Evolutionary conservation across 2,797 vertebrate genomes (phyloP), one percentile per base, ranked within the genome.

Genomic region (Smutsia temminckii): DNA sequence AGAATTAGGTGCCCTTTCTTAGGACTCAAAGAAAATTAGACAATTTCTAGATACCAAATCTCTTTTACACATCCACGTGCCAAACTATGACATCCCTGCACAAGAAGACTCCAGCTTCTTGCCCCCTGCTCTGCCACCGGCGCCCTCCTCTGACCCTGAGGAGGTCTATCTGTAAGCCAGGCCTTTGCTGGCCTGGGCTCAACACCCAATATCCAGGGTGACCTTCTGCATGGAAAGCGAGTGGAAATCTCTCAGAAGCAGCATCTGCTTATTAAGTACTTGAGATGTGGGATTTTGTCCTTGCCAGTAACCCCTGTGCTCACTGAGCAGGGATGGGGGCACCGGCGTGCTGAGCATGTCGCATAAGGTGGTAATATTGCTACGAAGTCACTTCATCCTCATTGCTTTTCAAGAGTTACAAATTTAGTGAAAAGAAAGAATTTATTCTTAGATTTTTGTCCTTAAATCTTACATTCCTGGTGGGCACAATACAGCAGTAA

Each of bases 241-340:
- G 2, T 2, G 1, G 59, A 32, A 14, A 10, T 4, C 49, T n/a
- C 49, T n/a, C 5, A 16, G 61, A 18, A 75, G 57, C 29, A 46
- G n/a, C 1, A 8, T 0, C 46, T 51, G 1, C 4, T 21, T 23
- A 18, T 23, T 51, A 51, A 21, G 21, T 12, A 14, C 13, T 34
- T 34, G 34, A 32, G 49, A 21, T 42, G 1, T 27, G 13, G 34
- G 59, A 1, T 5, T 40, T 12, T 81, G 53, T 49, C 85, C 86
- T 49, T 42, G 49, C 20, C 13, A 21, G 46, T 68, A 37, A 20
- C 18, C 49, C 61, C 55, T 79, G 53, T 10, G 12, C 64, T 34
- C 71, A 0, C 0, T 14, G 32, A 25, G 11, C 0, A 3, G 25
- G 9, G 23, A 18, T 0, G 20, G 0, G 5, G 17, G 17, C 37